Base-by-base conservation (phyloP, 1,140 invertebrate species). In the Drosophila pallidifrons region DNA sequence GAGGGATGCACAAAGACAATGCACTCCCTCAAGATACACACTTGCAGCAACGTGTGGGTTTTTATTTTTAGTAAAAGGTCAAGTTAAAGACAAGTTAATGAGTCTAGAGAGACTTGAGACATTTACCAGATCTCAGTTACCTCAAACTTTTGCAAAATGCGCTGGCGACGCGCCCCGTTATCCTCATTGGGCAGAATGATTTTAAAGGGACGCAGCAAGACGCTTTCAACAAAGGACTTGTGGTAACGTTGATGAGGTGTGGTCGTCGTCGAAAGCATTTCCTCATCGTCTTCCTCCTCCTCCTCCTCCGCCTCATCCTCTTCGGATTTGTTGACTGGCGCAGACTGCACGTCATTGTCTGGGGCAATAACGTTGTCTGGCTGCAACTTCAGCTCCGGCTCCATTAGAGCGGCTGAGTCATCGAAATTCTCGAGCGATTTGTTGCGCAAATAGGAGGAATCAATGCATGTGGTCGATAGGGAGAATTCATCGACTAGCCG, bases 381-480 rank as follows among this genome's bases (percentile, higher is more conserved):
- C 70, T 68, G 63, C 57, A 61, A 54, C 15, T 47, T 54, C 65
- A 3, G 49, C 15, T 47, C 59, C 68, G 3, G 55, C 30, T 28
- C 35, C 35, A 57, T 32, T 11, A 91, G 69, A 13, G 76, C 75
- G 30, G 82, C 72, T 78, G 91, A 92, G 59, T 88, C 82, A 80
- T 92, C 91, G 43, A 91, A 91, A 58, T 92, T 91, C 61, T 93
- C 75, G 20, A 92, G 70, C 16, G 92, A 92, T 77, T 93, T 94
- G 73, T 93, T 92, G 41, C 92, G 81, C 45, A 93, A 81, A 88
- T 92, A 93, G 49, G 90, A 91, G 38, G 89, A 92, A 71, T 92
- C 92, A 57, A 75, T 75, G 32, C 86, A 88, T 16, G 72, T 83
- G 58, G 76, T 91, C 41, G 91, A 92, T 43, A 92, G 77, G 11